Conservation (phyloP, 2,888 invertebrate species). For the Macrophya annulata region DNA sequence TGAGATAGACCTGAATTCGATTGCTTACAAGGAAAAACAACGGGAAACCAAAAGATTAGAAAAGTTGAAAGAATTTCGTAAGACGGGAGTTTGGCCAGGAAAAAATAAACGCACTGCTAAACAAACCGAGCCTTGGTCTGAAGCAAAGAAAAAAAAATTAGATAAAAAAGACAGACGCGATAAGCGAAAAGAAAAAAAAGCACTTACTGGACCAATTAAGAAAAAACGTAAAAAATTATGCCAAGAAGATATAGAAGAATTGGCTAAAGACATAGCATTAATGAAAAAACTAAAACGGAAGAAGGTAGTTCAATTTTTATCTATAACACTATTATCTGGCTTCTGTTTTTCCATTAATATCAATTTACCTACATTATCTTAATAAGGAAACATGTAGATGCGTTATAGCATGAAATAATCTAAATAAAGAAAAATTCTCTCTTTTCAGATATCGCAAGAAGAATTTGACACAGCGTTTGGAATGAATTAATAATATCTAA, state of each 20-base stretch:
- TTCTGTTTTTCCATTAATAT: neutral
- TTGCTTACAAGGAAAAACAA: slow-evolving; percentile 90
- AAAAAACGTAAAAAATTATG: slow-evolving; percentile 83
- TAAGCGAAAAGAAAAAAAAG: slow-evolving; percentile 84
- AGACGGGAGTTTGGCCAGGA: slow-evolving; percentile 89
- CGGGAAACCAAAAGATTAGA: slow-evolving; percentile 87
- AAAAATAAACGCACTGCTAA: slow-evolving; percentile 82
- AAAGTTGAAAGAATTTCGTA: slow-evolving; percentile 86
- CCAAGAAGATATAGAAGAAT: slow-evolving; percentile 88
- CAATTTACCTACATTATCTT: neutral
- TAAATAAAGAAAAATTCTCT: slow-evolving; percentile 26
- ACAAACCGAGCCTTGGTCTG: slow-evolving; percentile 89
- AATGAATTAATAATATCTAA: slow-evolving; percentile 57
- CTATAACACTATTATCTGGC: slow-evolving; percentile 32
- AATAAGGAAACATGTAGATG: neutral
- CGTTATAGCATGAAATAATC: neutral
- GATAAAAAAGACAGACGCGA: slow-evolving; percentile 84
- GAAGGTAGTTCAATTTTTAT: slow-evolving; percentile 81
- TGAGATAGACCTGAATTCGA: slow-evolving; percentile 86
- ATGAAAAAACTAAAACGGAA: slow-evolving; percentile 93
- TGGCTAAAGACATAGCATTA: slow-evolving; percentile 90
- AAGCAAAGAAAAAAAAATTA: slow-evolving; percentile 87
- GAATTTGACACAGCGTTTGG: slow-evolving; percentile 80
- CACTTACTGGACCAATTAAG: slow-evolving; percentile 68
- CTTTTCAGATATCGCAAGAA: slow-evolving; percentile 79